Base-by-base conservation (phyloP, 2,888 invertebrate species). In the Magallana nippona region DNA sequence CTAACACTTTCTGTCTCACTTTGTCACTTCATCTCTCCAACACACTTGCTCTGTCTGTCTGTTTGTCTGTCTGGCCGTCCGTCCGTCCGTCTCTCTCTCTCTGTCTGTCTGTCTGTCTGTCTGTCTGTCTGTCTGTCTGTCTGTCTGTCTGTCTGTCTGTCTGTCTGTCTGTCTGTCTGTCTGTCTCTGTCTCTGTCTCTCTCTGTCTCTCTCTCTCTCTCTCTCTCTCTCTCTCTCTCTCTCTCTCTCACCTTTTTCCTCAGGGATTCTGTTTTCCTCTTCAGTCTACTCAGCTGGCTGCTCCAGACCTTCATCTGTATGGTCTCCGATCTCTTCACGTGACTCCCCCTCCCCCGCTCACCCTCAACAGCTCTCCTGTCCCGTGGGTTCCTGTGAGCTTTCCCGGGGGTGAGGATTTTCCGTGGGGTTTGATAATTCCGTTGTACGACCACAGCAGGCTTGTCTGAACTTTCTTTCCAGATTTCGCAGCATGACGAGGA, bases 241-340 rank as follows among this genome's bases (percentile, higher is more conserved):
- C 10, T 15, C 10, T 44, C 17, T 55, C 58, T 56, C 11, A 80
- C 80, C 80, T 77, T 83, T 58, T 83, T 32, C 19, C 81, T 27
- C 10, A 83, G 78, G 11, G 58, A 58, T 15, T 80, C 32, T 1
- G 83, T 81, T 27, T 63, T 80, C 27, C 63, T 83, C 44, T 81
- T 83, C 10, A 83, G 80, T 63, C 83, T 44, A 11, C 32, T 17
- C 15, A 83, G 27, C 77, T 83, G 83, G 44, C 55, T 81, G 63
- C 81, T 83, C 83, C 83, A 83, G 10, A 83, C 83, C 11, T 79
- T 79, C 83, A 83, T 83, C 60, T 83, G 83, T 15, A 79, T 63
- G 17, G 83, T 79, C 58, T 27, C 58, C 10, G 80, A 58, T 13
- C 80, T 32, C 58, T 27, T 80, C 58, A 22, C 15, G 1, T 55